Conservation (phyloP, 1,140 invertebrate species). For the Drosophila sucinea region DNA sequence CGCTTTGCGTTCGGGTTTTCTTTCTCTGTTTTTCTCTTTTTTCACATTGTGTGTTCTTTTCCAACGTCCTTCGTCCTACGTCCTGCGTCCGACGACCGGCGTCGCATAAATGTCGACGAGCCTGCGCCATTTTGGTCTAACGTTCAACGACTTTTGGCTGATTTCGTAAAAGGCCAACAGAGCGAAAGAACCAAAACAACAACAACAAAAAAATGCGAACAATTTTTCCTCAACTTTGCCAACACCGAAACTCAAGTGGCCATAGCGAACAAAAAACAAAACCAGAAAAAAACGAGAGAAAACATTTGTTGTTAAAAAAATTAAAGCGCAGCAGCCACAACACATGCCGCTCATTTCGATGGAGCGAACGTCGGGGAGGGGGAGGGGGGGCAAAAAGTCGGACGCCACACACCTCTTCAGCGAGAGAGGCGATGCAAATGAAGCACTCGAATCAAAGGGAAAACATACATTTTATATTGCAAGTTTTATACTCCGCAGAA, state of each 20-base stretch:
- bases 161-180: constrained; percentile 74
- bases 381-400: no score
- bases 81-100: not conserved
- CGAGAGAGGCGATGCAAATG: not conserved
- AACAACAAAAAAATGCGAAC: constrained; percentile 22
- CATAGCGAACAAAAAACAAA: constrained; percentile 31
- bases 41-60: not conserved
- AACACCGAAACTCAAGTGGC: constrained; percentile 66
- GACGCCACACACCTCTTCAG: constrained; percentile 10
- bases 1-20: constrained; percentile 9
- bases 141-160: constrained; percentile 78
- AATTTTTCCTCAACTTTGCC: constrained; percentile 41
- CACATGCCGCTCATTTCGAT: constrained; percentile 74
- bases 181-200: constrained; percentile 41
- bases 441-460: constrained; percentile 30
- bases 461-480: constrained; percentile 34
- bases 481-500: constrained; percentile 46
- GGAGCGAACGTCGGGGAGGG: constrained; percentile 46
- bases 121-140: constrained; percentile 48
- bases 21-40: constrained; percentile 1
- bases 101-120: constrained; percentile 54
- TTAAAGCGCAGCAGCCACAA: constrained; percentile 56
- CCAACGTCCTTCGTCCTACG: not conserved
- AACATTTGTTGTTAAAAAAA: constrained; percentile 42
- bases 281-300: constrained; percentile 27